phyloP scores from a whole-genome alignment of 2,113 vertebrate genomes.

The Phasianus colchicus region DNA sequence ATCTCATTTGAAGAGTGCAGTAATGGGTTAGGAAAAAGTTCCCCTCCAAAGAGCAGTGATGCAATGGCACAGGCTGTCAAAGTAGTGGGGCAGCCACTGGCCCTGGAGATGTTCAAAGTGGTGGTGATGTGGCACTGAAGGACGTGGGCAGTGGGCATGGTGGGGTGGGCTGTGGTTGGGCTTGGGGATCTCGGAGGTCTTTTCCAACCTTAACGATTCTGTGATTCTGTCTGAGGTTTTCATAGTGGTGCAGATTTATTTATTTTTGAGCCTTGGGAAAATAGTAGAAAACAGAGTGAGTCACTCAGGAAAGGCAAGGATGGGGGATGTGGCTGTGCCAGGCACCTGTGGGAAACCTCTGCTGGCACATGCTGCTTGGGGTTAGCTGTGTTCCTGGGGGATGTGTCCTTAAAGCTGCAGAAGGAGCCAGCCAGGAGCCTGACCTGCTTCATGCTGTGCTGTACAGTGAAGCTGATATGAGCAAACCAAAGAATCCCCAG shows the following conservation, averaged over 20 bases:
- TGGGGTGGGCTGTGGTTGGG: no score
- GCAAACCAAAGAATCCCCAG: neutral
- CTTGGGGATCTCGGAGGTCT: no score
- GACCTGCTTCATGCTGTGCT: neutral
- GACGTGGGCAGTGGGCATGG: no score
- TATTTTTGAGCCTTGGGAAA: neutral
- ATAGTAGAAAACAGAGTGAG: neutral
- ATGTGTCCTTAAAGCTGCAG: rapidly evolving
- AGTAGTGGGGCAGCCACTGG: no score
- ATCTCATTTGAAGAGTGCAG: neutral
- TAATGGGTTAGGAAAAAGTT: neutral
- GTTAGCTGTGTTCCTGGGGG: neutral
- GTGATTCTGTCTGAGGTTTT: no score
- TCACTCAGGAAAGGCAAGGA: neutral
- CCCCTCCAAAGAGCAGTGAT: no score
- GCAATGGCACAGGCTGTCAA: no score
- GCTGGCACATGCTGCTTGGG: rapidly evolving
- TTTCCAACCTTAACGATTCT: no score
- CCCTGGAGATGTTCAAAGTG: no score
- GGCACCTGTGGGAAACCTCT: neutral
- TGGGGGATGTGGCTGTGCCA: neutral
- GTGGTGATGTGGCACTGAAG: no score
- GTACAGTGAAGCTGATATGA: rapidly evolving
- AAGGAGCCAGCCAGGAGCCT: neutral
- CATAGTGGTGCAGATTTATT: neutral